phyloP scores from a whole-genome alignment of 2,113 vertebrate species.

The Cervus canadensis region DNA sequence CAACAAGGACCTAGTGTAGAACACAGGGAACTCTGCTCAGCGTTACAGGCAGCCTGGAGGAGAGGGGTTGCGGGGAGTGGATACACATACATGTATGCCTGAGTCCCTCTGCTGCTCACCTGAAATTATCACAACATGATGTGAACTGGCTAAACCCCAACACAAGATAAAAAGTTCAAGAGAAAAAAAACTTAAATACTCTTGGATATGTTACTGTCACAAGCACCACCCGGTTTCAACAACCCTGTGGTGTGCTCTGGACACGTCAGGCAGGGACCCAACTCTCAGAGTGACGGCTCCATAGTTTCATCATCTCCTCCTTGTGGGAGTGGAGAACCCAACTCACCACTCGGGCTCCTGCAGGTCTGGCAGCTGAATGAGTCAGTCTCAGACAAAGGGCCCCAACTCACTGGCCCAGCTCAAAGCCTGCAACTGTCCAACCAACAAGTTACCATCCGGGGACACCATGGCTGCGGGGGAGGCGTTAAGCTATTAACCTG shows the following conservation, averaged over 20 bases:
- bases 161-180: neutral
- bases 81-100: neutral
- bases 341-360: neutral
- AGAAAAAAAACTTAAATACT: neutral
- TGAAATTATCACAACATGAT: neutral
- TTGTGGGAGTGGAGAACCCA: no score
- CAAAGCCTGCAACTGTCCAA: neutral
- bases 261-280: neutral
- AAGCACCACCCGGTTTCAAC: neutral
- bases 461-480: accelerated
- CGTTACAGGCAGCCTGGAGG: neutral
- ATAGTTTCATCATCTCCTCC: neutral
- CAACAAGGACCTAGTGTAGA: neutral
- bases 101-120: neutral
- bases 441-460: neutral
- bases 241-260: neutral
- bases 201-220: neutral
- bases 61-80: neutral
- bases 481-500: neutral
- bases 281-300: neutral
- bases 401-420: neutral
- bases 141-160: neutral
- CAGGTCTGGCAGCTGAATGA: neutral
- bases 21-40: neutral
- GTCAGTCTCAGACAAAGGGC: neutral